Conservation (phyloP, 2,113 vertebrate species). For the Macaca nemestrina region DNA sequence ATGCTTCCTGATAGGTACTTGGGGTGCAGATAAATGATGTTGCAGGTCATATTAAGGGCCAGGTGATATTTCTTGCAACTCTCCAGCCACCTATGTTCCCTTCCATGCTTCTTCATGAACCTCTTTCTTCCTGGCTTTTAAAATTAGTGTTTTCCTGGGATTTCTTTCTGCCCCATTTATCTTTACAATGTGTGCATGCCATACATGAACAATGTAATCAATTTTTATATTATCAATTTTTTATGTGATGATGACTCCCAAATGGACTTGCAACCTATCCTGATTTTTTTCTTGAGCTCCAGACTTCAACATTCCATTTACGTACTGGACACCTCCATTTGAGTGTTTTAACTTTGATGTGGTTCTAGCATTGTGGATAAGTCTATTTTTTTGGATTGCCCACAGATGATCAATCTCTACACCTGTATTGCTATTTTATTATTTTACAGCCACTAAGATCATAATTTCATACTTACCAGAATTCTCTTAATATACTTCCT, state of each 20-base stretch:
- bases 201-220: not conserved
- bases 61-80: slow-evolving; percentile 50
- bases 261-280: not conserved
- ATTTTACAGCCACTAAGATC: not conserved
- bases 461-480: not conserved
- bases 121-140: not conserved
- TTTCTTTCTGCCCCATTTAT: not conserved
- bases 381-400: not conserved
- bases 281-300: not conserved
- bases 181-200: not conserved
- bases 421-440: not conserved
- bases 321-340: not conserved
- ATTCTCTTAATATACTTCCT: not conserved
- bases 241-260: not conserved
- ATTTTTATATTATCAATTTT: slow-evolving; percentile 24
- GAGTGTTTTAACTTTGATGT: not conserved
- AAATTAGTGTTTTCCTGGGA: slow-evolving; percentile 35
- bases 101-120: slow-evolving; percentile 22
- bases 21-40: slow-evolving; percentile 18
- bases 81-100: slow-evolving; percentile 58
- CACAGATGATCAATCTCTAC: not conserved
- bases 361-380: not conserved
- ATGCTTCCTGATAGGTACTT: slow-evolving; percentile 23
- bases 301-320: not conserved
- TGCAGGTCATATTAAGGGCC: slow-evolving; percentile 28